Percentiles rank a stretch among this genome's conserved stretches.
These are phyloP conservation scores for Tapirus indicus DNA, from an alignment of 2,797 vertebrate genomes.

Conservation along the genomic window DNA sequence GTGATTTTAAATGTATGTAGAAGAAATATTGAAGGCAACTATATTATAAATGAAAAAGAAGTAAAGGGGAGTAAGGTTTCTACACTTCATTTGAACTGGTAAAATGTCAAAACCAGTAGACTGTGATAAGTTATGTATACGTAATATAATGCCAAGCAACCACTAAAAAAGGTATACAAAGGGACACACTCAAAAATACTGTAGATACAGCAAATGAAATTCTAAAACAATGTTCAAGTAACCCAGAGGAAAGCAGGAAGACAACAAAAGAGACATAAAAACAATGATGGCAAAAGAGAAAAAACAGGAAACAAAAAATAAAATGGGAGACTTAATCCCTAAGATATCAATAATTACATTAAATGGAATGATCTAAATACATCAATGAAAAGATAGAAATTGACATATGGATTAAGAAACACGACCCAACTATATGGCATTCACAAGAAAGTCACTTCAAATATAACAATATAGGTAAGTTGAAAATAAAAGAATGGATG, in stretches of 20 bases:
- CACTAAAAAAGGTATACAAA: not conserved
- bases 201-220: not conserved
- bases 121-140: not conserved
- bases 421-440: not conserved
- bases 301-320: not conserved
- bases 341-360: not conserved
- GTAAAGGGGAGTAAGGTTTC: not conserved
- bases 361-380: not conserved
- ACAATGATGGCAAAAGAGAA: not conserved
- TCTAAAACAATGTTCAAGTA: not conserved
- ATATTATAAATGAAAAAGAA: not conserved
- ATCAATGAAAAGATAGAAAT: not conserved
- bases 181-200: not conserved
- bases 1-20: not conserved
- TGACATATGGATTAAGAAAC: not conserved
- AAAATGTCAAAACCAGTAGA: not conserved
- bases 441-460: not conserved
- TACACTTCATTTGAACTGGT: not conserved
- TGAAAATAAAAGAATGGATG: not conserved
- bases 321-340: not conserved
- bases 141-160: not conserved
- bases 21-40: not conserved
- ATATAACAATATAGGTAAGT: not conserved
- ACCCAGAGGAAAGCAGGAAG: not conserved
- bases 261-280: not conserved